Conservation (phyloP, 2,888 invertebrate genomes). For the Pyrrhosoma nymphula region DNA sequence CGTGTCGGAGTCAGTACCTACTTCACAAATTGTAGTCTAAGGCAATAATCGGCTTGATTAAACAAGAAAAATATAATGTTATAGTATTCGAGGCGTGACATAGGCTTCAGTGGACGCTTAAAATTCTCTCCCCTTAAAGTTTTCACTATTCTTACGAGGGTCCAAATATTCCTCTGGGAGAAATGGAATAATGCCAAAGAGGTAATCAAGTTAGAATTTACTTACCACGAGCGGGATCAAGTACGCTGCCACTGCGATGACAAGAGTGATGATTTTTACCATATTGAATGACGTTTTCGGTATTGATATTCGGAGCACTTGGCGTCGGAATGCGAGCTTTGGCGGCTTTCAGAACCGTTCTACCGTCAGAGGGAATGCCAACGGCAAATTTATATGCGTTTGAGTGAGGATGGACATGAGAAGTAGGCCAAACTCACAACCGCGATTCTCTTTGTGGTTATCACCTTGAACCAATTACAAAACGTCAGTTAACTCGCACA, state of each 20-base stretch:
- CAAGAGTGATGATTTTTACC: background rate
- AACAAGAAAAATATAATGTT: no score
- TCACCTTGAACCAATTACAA: constrained; percentile 23
- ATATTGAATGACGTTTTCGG: background rate
- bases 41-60: no score
- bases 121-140: no score
- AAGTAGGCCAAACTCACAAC: background rate
- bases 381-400: constrained; percentile 32
- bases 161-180: no score
- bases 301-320: background rate
- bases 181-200: no score
- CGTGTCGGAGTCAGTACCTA: no score
- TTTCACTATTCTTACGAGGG: no score
- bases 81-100: no score
- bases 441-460: background rate
- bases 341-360: background rate
- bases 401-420: background rate
- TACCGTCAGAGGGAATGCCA: background rate
- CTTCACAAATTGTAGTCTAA: no score
- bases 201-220: no score
- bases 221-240: constrained; percentile 14
- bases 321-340: background rate
- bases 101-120: no score
- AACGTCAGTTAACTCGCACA: background rate
- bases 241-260: background rate